Percentiles rank a stretch among this genome's conserved stretches.
Evolutionary conservation across 2,888 invertebrate genomes (phyloP).

Genomic region (Thalpophila matura): DNA sequence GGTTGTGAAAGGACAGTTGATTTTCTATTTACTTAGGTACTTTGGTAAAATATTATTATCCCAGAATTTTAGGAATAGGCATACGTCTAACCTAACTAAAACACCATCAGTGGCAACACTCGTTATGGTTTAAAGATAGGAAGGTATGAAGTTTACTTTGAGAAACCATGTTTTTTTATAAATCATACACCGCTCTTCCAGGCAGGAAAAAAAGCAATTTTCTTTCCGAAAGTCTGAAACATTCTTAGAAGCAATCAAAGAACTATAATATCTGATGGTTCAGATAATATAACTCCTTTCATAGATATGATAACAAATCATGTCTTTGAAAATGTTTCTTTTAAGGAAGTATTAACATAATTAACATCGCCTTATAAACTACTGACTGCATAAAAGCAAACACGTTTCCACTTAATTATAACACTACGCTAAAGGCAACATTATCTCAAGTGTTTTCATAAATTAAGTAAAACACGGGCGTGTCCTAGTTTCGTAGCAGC

Average conservation of each 20-base stretch:
- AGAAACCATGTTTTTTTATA: neutral
- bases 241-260: too few relatives aligned
- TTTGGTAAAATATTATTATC: constrained; percentile 49
- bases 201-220: too few relatives aligned
- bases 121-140: constrained; percentile 26
- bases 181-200: too few relatives aligned
- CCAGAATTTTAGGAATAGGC: constrained; percentile 50
- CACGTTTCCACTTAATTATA: constrained; percentile 37
- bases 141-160: constrained; percentile 33
- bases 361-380: neutral
- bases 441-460: constrained; percentile 53
- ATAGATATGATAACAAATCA: too few relatives aligned
- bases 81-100: constrained; percentile 25
- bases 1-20: neutral
- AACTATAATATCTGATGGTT: too few relatives aligned
- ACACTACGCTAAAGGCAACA: constrained; percentile 27
- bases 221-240: too few relatives aligned
- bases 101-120: constrained; percentile 37
- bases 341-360: neutral
- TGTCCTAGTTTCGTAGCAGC: constrained; percentile 69
- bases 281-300: too few relatives aligned
- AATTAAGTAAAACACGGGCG: constrained; percentile 53
- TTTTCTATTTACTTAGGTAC: constrained; percentile 9
- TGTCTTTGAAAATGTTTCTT: too few relatives aligned
- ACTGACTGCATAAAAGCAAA: constrained; percentile 27